phyloP scores from a whole-genome alignment of 2,113 vertebrate genomes.

The Labeo catla region DNA sequence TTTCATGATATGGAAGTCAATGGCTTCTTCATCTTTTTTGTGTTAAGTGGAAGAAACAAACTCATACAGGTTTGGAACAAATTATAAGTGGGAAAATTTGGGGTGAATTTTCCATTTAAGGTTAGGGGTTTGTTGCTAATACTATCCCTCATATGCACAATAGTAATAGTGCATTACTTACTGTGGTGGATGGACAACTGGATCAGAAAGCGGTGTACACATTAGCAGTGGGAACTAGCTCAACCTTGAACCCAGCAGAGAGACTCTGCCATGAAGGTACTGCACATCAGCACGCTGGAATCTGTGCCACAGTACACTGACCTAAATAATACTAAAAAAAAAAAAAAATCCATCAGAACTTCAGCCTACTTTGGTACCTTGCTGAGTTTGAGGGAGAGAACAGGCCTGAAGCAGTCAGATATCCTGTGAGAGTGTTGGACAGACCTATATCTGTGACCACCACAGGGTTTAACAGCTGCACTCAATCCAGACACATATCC shows the following conservation, averaged over 20 bases:
- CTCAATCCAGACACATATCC: background rate
- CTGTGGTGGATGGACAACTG: background rate
- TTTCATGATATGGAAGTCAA: too few species aligned
- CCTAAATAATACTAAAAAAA: conserved; percentile 41
- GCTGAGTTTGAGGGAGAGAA: conserved; percentile 13
- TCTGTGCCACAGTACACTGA: conserved; percentile 34
- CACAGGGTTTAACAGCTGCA: background rate
- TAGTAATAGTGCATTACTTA: background rate
- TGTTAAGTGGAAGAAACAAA: too few species aligned
- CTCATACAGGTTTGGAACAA: too few species aligned
- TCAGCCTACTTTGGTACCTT: conserved; percentile 40
- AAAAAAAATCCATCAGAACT: conserved; percentile 31
- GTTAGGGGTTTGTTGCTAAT: too few species aligned
- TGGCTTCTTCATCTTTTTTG: too few species aligned
- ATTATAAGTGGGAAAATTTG: too few species aligned
- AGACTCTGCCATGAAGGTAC: background rate
- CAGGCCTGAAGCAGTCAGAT: conserved; percentile 7
- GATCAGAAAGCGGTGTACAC: background rate
- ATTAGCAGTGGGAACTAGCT: background rate
- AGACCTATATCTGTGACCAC: conserved; percentile 1
- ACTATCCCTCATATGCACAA: background rate
- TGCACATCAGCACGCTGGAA: conserved; percentile 3
- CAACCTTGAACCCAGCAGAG: conserved; percentile 17
- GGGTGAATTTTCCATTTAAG: too few species aligned
- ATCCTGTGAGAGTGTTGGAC: background rate